Evolutionary conservation across 2,113 vertebrate species (phyloP).

Genomic region (Scytalopus superciliaris): DNA sequence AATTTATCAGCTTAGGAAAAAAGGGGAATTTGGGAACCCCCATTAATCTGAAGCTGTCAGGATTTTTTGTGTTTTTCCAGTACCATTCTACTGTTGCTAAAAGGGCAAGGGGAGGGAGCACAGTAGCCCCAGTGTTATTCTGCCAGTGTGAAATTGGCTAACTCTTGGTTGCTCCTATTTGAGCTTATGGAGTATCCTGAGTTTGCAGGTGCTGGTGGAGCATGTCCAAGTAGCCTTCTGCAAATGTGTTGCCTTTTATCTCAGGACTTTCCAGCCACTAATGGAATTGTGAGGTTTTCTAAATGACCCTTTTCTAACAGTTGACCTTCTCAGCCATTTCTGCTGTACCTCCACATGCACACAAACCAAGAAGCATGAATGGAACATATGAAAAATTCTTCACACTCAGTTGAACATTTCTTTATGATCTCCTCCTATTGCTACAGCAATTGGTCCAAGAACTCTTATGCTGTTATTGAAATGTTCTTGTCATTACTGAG

Average conservation of each 20-base stretch:
- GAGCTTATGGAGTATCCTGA: neutral
- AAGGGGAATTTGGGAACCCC: neutral
- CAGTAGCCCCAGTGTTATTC: neutral
- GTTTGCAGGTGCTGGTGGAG: neutral
- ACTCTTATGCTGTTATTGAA: neutral
- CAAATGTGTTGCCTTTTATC: neutral
- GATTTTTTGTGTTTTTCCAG: neutral
- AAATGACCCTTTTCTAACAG: neutral
- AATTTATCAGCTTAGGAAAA: neutral
- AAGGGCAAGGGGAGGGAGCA: neutral
- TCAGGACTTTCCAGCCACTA: neutral
- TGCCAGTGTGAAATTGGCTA: neutral
- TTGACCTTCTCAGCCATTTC: neutral
- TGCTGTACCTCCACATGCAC: neutral
- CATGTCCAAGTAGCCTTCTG: neutral
- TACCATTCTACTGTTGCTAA: neutral
- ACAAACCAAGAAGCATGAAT: neutral
- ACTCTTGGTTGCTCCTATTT: neutral
- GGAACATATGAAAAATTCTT: neutral
- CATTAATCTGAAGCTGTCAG: neutral
- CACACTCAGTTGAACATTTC: neutral
- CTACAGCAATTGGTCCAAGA: neutral
- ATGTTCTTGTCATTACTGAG: neutral
- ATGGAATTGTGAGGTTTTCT: neutral
- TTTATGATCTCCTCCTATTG: neutral